These are phyloP conservation scores for Tetheella fluctuosa DNA, from an alignment of 2,888 invertebrate species.

Conservation along the genomic window DNA sequence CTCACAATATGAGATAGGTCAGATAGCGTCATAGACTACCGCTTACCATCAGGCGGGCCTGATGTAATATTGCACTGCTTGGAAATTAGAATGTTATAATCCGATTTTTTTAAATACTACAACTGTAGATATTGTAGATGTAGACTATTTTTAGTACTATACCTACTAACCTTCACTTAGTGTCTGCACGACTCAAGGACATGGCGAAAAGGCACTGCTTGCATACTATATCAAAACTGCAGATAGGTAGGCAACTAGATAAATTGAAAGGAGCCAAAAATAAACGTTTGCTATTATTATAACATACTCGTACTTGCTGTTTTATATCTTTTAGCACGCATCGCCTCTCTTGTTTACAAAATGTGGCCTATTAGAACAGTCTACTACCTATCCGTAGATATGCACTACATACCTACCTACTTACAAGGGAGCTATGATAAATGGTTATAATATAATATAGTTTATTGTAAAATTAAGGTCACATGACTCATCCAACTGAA, in stretches of 20 bases:
- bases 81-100: neutral
- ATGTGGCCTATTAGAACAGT: neutral
- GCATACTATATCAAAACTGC: neutral
- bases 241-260: neutral
- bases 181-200: neutral
- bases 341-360: conserved; percentile 24
- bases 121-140: too few species aligned
- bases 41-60: too few species aligned
- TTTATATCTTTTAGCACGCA: conserved; percentile 26
- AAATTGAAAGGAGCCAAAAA: conserved; percentile 5
- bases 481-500: neutral
- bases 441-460: too few species aligned
- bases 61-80: neutral
- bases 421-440: too few species aligned
- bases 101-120: neutral
- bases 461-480: neutral
- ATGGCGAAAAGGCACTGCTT: neutral
- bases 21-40: too few species aligned
- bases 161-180: conserved; percentile 1
- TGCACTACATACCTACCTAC: too few species aligned
- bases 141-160: too few species aligned
- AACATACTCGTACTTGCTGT: conserved; percentile 17
- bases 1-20: neutral
- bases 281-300: neutral
- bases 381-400: neutral